These are phyloP conservation scores for Clostera curtula DNA, from an alignment of 2,888 invertebrate genomes.

Conservation along the genomic window DNA sequence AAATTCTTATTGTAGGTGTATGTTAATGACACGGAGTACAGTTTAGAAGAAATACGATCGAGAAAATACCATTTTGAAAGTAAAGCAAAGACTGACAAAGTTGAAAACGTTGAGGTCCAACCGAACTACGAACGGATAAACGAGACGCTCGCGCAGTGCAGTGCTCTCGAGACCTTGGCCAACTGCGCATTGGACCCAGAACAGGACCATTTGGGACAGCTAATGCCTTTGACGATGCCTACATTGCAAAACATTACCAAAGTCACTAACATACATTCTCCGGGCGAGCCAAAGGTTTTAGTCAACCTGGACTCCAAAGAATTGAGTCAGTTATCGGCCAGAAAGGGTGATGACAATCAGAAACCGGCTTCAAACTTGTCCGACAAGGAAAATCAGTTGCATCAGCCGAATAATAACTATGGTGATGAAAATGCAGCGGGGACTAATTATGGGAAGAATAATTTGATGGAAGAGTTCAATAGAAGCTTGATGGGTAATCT, in stretches of 20 bases:
- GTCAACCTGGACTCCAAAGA: slow-evolving; percentile 68
- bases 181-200: slow-evolving; percentile 66
- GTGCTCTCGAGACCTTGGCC: slow-evolving; percentile 65
- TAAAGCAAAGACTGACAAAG: slow-evolving; percentile 42
- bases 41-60: slow-evolving; percentile 85
- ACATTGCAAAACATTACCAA: slow-evolving; percentile 63
- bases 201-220: slow-evolving; percentile 60
- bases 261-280: slow-evolving; percentile 65
- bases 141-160: slow-evolving; percentile 63
- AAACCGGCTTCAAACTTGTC: slow-evolving; percentile 27
- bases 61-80: slow-evolving; percentile 66
- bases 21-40: slow-evolving; percentile 78
- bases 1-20: slow-evolving; percentile 47
- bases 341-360: slow-evolving; percentile 47
- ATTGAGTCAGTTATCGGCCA: slow-evolving; percentile 52
- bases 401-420: slow-evolving; percentile 30
- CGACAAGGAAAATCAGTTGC: slow-evolving; percentile 53
- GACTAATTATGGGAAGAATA: slow-evolving; percentile 49
- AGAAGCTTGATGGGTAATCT: slow-evolving; percentile 68
- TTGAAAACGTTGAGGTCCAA: slow-evolving; percentile 34
- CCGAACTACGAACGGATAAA: slow-evolving; percentile 49
- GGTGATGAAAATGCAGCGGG: slow-evolving; percentile 40
- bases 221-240: slow-evolving; percentile 62
- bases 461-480: slow-evolving; percentile 66
- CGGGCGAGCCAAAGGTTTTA: slow-evolving; percentile 64